These are phyloP conservation scores for Cosmopolites sordidus DNA, from an alignment of 2,888 invertebrate genomes.

Conservation along the genomic window DNA sequence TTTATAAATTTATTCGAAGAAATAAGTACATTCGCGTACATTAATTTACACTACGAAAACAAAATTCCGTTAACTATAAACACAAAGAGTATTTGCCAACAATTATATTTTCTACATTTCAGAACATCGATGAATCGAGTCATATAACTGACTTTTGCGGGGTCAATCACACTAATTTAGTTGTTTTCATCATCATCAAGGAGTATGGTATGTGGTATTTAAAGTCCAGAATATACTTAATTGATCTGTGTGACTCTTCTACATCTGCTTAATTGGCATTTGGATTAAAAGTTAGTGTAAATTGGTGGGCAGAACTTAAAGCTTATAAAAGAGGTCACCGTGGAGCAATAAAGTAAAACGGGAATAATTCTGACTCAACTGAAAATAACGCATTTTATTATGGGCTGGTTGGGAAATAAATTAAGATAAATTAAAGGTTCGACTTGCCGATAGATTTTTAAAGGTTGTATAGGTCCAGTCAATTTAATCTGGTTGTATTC, in stretches of 20 bases:
- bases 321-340: slow-evolving; percentile 29
- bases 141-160: slow-evolving; percentile 22
- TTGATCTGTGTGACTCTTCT: slow-evolving; percentile 36
- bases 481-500: too few relatives aligned
- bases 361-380: slow-evolving; percentile 25
- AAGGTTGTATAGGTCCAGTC: too few relatives aligned
- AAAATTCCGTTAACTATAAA: too few relatives aligned
- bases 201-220: slow-evolving; percentile 33
- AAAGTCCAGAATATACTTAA: slow-evolving; percentile 33
- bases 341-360: slow-evolving; percentile 26
- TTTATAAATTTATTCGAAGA: too few relatives aligned
- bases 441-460: not conserved
- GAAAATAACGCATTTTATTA: slow-evolving; percentile 21
- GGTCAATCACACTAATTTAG: slow-evolving; percentile 35
- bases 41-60: too few relatives aligned
- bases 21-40: too few relatives aligned
- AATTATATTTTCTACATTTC: slow-evolving; percentile 8
- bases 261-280: slow-evolving; percentile 38
- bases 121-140: slow-evolving; percentile 15
- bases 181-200: slow-evolving; percentile 35
- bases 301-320: slow-evolving; percentile 28
- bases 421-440: slow-evolving; percentile 8
- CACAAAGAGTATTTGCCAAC: too few relatives aligned
- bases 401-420: slow-evolving; percentile 7
- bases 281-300: slow-evolving; percentile 36